These are phyloP conservation scores for Melipona bicolor DNA, from an alignment of 2,888 invertebrate species.

Conservation along the genomic window DNA sequence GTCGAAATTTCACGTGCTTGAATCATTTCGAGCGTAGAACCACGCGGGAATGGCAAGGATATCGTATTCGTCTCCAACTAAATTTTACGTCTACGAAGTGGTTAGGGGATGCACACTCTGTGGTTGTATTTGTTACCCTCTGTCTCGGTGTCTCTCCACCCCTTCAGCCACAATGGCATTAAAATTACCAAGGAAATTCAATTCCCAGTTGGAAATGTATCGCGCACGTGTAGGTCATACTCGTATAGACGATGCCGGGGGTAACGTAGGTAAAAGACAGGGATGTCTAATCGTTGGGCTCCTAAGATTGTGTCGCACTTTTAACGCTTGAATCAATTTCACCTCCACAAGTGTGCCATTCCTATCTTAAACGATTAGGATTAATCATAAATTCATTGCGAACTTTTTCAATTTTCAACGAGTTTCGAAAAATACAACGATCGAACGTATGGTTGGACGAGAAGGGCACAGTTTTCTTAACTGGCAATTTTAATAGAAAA, in stretches of 20 bases:
- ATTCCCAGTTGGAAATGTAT: slow-evolving; percentile 81
- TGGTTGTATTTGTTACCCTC: slow-evolving; percentile 74
- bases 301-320: not conserved
- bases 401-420: not conserved
- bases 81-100: slow-evolving; percentile 65
- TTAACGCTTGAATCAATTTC: not conserved
- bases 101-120: slow-evolving; percentile 55
- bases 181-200: slow-evolving; percentile 83
- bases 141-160: slow-evolving; percentile 59
- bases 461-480: not conserved
- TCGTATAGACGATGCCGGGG: slow-evolving; percentile 39
- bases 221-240: slow-evolving; percentile 69
- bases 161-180: slow-evolving; percentile 79
- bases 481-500: not conserved
- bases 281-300: slow-evolving; percentile 41
- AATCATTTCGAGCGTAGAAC: slow-evolving; percentile 48
- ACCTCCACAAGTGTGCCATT: not conserved
- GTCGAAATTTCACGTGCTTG: slow-evolving; percentile 11
- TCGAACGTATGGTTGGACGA: too few species aligned
- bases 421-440: not conserved
- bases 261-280: slow-evolving; percentile 50
- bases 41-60: slow-evolving; percentile 52
- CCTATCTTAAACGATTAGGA: not conserved
- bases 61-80: slow-evolving; percentile 65
- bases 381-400: not conserved